Conservation (phyloP, 1,140 invertebrate species). For the Globodera rostochiensis region DNA sequence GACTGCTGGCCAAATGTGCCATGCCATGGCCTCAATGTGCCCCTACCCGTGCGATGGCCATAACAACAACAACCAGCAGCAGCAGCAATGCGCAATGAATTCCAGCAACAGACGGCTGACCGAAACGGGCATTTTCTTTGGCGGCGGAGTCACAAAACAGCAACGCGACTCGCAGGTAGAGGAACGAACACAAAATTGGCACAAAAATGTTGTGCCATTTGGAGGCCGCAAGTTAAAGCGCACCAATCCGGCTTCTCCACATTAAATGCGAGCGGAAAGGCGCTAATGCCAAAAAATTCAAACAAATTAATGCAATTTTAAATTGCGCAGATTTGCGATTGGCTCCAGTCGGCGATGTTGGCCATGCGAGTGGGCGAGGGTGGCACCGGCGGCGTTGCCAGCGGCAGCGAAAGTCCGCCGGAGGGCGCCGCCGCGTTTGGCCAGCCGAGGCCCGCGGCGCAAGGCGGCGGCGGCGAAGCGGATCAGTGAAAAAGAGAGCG, state of each 20-base stretch:
- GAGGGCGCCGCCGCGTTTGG: not conserved
- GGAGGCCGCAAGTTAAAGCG: too few species aligned
- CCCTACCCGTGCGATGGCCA: not conserved
- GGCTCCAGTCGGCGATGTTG: conserved; percentile 10
- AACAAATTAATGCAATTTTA: not conserved
- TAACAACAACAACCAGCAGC: not conserved
- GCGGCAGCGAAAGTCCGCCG: conserved; percentile 24
- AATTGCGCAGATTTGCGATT: conserved; percentile 12
- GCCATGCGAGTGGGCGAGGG: conserved; percentile 2
- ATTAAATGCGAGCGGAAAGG: too few species aligned
- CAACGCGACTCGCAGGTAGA: conserved; percentile 25
- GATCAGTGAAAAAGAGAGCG: too few species aligned
- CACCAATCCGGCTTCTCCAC: too few species aligned
- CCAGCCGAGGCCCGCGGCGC: not conserved
- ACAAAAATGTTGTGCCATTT: too few species aligned
- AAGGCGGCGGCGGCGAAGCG: not conserved
- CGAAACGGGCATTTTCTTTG: conserved; percentile 16
- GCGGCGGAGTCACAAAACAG: conserved; percentile 9
- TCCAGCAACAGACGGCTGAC: conserved; percentile 15
- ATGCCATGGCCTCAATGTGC: not conserved
- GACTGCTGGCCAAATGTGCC: not conserved
- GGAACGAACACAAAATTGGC: not conserved
- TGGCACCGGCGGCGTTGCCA: not conserved
- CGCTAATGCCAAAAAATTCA: too few species aligned
- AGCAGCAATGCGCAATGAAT: not conserved